These are phyloP conservation scores for Plusia festucae DNA, from an alignment of 2,888 invertebrate genomes.

Conservation along the genomic window DNA sequence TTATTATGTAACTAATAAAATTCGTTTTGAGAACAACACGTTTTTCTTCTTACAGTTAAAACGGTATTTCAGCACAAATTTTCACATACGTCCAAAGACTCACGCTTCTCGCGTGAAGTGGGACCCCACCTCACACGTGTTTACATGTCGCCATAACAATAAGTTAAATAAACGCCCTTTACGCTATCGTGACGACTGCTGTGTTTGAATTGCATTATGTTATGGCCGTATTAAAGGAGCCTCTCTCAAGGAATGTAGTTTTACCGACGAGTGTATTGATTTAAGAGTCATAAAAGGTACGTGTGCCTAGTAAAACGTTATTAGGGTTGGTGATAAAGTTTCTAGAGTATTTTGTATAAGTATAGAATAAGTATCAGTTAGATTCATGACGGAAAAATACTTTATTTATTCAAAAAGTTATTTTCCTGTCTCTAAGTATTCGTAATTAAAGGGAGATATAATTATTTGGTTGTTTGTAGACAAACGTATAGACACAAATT, in stretches of 20 bases:
- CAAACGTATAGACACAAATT: background rate
- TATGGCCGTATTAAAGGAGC: constrained; percentile 42
- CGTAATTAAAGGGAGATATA: no score
- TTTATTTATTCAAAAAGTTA: no score
- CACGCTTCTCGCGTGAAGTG: constrained; percentile 30
- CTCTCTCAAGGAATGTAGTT: constrained; percentile 40
- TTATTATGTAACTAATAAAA: no score
- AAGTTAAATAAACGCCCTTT: constrained; percentile 64
- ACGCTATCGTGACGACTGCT: constrained; percentile 58
- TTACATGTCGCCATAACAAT: constrained; percentile 63
- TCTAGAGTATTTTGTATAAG: background rate
- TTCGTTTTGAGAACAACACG: no score
- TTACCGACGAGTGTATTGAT: constrained; percentile 40
- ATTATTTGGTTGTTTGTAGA: no score
- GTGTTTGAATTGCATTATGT: constrained; percentile 62
- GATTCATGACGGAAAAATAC: background rate
- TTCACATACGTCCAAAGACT: background rate
- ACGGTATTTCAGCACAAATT: no score
- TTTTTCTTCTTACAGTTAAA: no score
- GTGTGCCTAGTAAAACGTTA: background rate
- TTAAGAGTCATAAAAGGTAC: constrained; percentile 21
- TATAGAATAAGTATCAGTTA: background rate
- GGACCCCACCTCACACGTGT: constrained; percentile 52
- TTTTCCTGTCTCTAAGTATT: no score
- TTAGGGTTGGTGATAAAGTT: background rate